phyloP scores from a whole-genome alignment of 1,140 invertebrate genomes.

The Bactericera cockerelli region DNA sequence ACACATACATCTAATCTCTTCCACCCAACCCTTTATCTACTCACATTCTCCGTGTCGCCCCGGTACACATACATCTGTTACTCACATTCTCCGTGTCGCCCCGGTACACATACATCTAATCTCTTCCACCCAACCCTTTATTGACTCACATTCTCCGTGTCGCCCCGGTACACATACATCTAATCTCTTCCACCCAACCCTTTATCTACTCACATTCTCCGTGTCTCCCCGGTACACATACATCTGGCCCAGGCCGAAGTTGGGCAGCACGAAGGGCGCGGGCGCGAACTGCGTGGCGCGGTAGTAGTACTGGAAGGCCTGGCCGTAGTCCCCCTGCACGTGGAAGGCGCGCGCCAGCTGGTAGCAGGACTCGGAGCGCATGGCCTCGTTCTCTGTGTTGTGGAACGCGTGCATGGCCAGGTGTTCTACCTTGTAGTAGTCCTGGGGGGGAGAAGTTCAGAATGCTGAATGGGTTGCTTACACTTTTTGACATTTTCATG shows the following conservation, averaged over 20 bases:
- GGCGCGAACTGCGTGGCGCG: conserved; percentile 97
- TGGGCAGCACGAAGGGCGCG: conserved; percentile 84
- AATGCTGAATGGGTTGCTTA: too few relatives aligned
- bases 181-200: too few relatives aligned
- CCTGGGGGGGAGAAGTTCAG: conserved; percentile 31
- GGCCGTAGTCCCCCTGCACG: conserved; percentile 88
- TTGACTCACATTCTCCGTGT: too few relatives aligned
- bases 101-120: too few relatives aligned
- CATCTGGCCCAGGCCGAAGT: conserved; percentile 98
- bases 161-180: too few relatives aligned
- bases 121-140: too few relatives aligned
- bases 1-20: too few relatives aligned
- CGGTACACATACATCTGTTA: too few relatives aligned
- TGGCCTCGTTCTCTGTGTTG: conserved; percentile 97
- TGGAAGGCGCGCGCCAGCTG: conserved; percentile 93
- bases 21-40: too few relatives aligned
- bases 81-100: too few relatives aligned
- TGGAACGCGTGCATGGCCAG: conserved; percentile 94
- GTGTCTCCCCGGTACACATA: conserved; percentile 94
- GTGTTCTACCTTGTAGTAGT: conserved; percentile 91
- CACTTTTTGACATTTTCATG: too few relatives aligned
- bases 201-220: conserved; percentile 88
- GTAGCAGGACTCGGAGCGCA: conserved; percentile 97
- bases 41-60: too few relatives aligned
- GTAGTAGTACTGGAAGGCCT: conserved; percentile 99